phyloP scores from a whole-genome alignment of 1,140 invertebrate species.

The Goniozus legneri region DNA sequence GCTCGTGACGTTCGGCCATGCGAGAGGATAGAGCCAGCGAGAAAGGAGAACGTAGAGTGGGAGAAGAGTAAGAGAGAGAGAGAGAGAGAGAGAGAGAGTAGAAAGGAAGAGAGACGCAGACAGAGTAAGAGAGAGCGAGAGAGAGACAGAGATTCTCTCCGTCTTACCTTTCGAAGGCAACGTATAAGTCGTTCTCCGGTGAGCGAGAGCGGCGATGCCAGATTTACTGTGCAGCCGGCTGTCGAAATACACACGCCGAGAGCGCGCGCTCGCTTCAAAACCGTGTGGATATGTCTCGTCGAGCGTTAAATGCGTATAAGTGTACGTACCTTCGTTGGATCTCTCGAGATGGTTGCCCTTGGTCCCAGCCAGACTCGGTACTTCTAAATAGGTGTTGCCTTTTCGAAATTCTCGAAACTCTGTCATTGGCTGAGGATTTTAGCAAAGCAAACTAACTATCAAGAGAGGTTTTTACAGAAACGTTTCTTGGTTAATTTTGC shows the following conservation, averaged over 20 bases:
- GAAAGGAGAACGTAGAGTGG: no score
- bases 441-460: no score
- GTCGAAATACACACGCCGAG: not conserved
- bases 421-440: no score
- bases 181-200: not conserved
- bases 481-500: no score
- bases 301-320: no score
- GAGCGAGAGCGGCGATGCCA: constrained; percentile 7
- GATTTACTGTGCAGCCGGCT: constrained; percentile 2
- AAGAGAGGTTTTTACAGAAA: no score
- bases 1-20: not conserved
- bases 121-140: not conserved
- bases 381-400: not conserved
- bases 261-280: not conserved
- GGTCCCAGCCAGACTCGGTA: not conserved
- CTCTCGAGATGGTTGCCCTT: not conserved
- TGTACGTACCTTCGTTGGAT: not conserved
- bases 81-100: not conserved
- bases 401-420: not conserved
- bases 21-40: no score
- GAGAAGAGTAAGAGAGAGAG: not conserved
- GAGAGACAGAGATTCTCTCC: not conserved
- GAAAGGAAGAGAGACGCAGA: no score
- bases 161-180: constrained; percentile 7
- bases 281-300: no score